Evolutionary conservation across 2,888 invertebrate species (phyloP).

Genomic region (Harpalus rufipes): DNA sequence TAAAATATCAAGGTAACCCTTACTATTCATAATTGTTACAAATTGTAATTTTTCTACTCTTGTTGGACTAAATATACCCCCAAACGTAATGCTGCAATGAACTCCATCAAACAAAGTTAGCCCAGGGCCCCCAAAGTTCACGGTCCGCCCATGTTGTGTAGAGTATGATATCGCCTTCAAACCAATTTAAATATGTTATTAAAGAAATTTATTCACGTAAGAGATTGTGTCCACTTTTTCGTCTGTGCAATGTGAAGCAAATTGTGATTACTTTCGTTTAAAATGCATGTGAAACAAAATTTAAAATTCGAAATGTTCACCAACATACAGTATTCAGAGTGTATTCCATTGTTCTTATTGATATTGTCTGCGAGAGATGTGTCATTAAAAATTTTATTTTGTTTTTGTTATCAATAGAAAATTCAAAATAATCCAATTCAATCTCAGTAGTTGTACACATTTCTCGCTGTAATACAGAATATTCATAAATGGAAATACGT

Average conservation of each 20-base stretch:
- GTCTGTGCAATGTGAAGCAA: background rate
- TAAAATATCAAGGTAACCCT: too few species aligned
- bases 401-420: background rate
- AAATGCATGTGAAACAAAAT: slow-evolving; percentile 3
- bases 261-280: background rate
- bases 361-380: background rate
- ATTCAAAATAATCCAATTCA: background rate
- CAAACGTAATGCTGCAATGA: too few species aligned
- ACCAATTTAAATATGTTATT: background rate
- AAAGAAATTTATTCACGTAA: background rate
- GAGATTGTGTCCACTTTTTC: background rate
- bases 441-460: background rate
- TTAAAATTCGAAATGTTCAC: background rate
- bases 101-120: too few species aligned
- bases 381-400: background rate
- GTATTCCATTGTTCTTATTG: background rate
- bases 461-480: background rate
- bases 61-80: too few species aligned
- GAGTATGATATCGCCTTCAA: background rate
- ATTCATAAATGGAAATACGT: background rate
- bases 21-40: too few species aligned
- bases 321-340: background rate
- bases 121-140: too few species aligned
- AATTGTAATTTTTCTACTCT: too few species aligned
- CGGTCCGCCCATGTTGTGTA: too few species aligned